Conservation (phyloP, 1,140 invertebrate genomes). For the Pseudomyrmex cubaensis region DNA sequence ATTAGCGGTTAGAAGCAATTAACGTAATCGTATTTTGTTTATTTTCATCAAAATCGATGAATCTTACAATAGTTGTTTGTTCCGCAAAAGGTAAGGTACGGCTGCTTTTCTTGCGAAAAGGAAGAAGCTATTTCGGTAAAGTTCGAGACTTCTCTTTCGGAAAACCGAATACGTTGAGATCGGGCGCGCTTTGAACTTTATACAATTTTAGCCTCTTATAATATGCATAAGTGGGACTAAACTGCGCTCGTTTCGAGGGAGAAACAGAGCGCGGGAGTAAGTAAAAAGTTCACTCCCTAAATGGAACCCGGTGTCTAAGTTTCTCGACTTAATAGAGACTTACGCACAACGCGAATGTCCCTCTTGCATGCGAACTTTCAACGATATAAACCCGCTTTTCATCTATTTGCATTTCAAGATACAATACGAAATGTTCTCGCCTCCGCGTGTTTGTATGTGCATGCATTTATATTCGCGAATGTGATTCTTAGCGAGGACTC, state of each 20-base stretch:
- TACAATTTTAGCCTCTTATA: constrained; percentile 44
- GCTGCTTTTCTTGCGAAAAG: constrained; percentile 24
- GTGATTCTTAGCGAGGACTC: not conserved
- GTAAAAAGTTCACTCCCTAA: constrained; percentile 62
- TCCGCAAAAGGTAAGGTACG: not conserved
- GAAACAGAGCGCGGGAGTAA: constrained; percentile 20
- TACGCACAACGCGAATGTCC: constrained; percentile 43
- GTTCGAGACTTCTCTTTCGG: constrained; percentile 36
- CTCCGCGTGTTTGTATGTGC: not conserved
- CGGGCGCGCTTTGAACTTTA: constrained; percentile 34
- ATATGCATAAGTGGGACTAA: constrained; percentile 54
- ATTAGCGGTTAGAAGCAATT: constrained; percentile 24
- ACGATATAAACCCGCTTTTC: constrained; percentile 43
- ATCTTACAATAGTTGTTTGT: not conserved
- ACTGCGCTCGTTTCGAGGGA: constrained; percentile 23
- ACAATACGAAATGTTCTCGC: constrained; percentile 22
- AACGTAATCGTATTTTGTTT: not conserved
- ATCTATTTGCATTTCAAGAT: constrained; percentile 55
- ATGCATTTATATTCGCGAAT: constrained; percentile 49
- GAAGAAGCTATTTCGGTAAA: constrained; percentile 25
- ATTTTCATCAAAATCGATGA: not conserved
- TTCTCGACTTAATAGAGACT: constrained; percentile 45
- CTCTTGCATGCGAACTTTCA: constrained; percentile 27
- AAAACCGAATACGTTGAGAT: constrained; percentile 47
- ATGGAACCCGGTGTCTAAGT: constrained; percentile 44